These are phyloP conservation scores for Papilio polyxenes DNA, from an alignment of 1,140 invertebrate species.

Conservation along the genomic window DNA sequence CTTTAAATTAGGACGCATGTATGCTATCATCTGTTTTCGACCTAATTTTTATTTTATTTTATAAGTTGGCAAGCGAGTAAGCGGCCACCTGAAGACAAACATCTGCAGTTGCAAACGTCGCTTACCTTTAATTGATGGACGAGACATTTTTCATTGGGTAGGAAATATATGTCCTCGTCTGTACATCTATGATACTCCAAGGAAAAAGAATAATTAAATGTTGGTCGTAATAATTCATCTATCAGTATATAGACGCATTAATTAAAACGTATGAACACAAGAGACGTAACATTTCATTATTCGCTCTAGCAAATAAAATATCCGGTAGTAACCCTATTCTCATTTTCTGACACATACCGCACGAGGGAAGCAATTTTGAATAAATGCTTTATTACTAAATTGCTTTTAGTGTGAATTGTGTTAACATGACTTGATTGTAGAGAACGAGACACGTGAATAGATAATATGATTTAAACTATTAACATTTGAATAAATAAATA, in stretches of 20 bases:
- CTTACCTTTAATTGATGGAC: too few relatives aligned
- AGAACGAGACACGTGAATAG: background rate
- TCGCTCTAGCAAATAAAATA: background rate
- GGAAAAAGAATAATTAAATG: background rate
- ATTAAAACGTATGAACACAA: background rate
- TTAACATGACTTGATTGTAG: constrained; percentile 14
- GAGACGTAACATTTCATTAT: background rate
- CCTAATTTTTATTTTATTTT: too few relatives aligned
- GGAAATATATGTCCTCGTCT: background rate
- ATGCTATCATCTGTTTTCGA: too few relatives aligned
- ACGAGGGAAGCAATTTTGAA: constrained; percentile 6
- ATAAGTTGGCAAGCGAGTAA: too few relatives aligned
- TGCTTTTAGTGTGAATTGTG: constrained; percentile 14
- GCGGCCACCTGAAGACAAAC: too few relatives aligned
- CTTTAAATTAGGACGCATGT: too few relatives aligned
- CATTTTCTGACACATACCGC: background rate
- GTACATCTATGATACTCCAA: background rate
- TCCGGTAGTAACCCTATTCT: constrained; percentile 6
- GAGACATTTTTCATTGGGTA: background rate
- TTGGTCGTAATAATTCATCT: too few relatives aligned
- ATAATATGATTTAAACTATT: background rate
- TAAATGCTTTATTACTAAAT: background rate
- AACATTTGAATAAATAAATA: too few relatives aligned
- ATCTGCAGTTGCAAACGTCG: too few relatives aligned
- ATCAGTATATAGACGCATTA: background rate